Evolutionary conservation across 2,113 vertebrate genomes (phyloP).

Genomic region (Poeciliopsis turrubarensis): DNA sequence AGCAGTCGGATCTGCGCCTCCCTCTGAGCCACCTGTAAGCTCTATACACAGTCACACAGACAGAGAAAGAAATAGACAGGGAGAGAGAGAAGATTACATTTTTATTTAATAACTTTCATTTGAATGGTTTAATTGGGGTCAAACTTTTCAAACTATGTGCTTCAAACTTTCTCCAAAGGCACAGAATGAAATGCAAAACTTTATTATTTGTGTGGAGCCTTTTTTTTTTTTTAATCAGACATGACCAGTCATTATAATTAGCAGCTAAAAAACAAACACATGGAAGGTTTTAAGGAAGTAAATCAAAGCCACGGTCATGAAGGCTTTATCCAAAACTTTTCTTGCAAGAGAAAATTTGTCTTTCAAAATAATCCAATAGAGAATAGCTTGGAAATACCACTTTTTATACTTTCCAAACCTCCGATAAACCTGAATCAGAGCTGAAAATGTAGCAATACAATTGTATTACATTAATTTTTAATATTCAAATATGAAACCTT

Average conservation of each 20-base stretch:
- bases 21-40: slow-evolving; percentile 94
- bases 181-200: background rate
- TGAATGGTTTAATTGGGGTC: background rate
- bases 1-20: slow-evolving; percentile 93
- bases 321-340: background rate
- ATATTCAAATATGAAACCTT: background rate
- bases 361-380: too few species aligned
- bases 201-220: background rate
- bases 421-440: too few species aligned
- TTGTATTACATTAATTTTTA: too few species aligned
- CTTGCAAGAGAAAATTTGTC: background rate
- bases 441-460: too few species aligned
- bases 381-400: too few species aligned
- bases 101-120: background rate
- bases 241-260: too few species aligned
- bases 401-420: background rate
- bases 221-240: background rate
- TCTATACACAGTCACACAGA: slow-evolving; percentile 70
- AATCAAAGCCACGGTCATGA: too few species aligned
- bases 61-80: background rate
- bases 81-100: background rate
- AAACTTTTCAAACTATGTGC: background rate
- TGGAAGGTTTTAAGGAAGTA: too few species aligned
- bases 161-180: background rate
- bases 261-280: too few species aligned